Conservation (phyloP, 1,140 invertebrate genomes). For the Halictus rubicundus region DNA sequence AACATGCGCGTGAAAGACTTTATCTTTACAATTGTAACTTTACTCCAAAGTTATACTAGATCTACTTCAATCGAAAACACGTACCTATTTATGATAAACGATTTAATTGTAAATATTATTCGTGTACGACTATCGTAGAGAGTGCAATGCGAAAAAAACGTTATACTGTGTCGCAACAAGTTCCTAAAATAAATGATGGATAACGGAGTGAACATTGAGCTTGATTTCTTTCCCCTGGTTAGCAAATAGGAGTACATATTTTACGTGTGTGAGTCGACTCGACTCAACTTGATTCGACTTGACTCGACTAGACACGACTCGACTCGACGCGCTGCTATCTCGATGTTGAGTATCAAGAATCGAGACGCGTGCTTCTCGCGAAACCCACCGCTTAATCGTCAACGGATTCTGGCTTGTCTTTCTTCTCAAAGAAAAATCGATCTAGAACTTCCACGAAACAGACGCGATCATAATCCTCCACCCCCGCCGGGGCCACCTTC, state of each 20-base stretch:
- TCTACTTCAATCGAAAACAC: conserved; percentile 26
- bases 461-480: conserved; percentile 23
- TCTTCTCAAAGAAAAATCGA: neutral
- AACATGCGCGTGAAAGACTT: neutral
- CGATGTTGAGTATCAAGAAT: no score
- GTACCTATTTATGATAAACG: conserved; percentile 64
- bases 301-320: no score
- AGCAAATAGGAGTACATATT: neutral
- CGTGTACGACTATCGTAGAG: conserved; percentile 68
- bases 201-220: conserved; percentile 41
- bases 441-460: conserved; percentile 31
- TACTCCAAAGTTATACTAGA: conserved; percentile 37
- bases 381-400: neutral
- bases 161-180: conserved; percentile 73
- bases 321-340: no score
- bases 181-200: conserved; percentile 76
- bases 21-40: conserved; percentile 15
- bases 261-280: no score
- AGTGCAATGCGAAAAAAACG: conserved; percentile 65
- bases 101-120: conserved; percentile 68
- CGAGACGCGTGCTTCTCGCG: no score
- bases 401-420: neutral
- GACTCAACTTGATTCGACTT: no score
- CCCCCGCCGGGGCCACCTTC: neutral
- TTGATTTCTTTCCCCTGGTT: conserved; percentile 11